Conservation (phyloP, 2,113 vertebrate genomes). For the Muntiacus muntjak region DNA sequence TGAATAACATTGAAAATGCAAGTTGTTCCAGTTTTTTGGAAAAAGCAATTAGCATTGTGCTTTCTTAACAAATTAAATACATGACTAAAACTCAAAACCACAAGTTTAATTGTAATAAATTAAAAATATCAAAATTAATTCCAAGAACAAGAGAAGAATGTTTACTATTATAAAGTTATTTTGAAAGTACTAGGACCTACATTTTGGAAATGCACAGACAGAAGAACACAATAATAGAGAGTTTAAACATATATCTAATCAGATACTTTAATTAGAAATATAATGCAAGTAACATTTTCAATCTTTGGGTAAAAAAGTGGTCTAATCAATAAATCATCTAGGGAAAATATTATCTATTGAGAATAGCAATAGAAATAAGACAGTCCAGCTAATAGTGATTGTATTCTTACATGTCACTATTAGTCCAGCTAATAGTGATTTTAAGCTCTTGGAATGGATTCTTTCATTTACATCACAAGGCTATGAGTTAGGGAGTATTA, state of each 20-base stretch:
- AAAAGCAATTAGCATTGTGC: neutral
- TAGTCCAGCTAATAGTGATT: neutral
- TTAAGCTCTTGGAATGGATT: conserved; percentile 1
- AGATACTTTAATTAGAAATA: neutral
- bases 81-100: conserved; percentile 14
- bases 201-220: neutral
- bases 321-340: conserved; percentile 1
- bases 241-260: neutral
- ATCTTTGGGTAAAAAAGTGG: neutral
- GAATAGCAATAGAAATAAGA: neutral
- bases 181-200: neutral
- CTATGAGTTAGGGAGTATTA: neutral
- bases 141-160: neutral
- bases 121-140: conserved; percentile 26
- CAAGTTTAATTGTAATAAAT: neutral
- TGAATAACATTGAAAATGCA: neutral
- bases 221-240: neutral
- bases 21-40: neutral
- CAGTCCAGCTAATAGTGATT: neutral
- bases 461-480: conserved; percentile 13
- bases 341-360: neutral
- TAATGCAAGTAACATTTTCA: neutral
- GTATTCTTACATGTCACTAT: neutral
- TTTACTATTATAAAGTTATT: conserved; percentile 2
- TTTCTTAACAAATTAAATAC: conserved; percentile 44